Conservation (phyloP, 2,888 invertebrate species). For the Pristionchus entomophagus region DNA sequence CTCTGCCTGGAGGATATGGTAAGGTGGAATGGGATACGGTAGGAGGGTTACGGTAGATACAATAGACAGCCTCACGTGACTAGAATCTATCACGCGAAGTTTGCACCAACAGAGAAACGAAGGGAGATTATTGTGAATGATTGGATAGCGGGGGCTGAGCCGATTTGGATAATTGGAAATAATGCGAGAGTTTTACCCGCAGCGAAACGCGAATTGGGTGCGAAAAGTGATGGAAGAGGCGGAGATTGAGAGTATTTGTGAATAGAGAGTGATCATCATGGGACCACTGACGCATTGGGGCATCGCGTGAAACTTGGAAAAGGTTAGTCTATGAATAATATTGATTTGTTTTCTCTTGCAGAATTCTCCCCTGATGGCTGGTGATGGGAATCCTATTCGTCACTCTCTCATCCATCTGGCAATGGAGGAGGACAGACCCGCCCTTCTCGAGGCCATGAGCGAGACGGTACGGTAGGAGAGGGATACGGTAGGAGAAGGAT, state of each 20-base stretch:
- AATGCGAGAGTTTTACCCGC: neutral
- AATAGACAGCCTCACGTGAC: neutral
- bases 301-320: neutral
- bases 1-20: constrained; percentile 13
- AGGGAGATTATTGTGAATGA: neutral
- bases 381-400: constrained; percentile 66
- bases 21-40: neutral
- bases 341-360: too few species aligned
- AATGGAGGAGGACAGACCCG: constrained; percentile 67
- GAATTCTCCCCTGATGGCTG: constrained; percentile 54
- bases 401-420: constrained; percentile 65
- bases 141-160: neutral
- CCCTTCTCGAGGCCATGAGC: constrained; percentile 65
- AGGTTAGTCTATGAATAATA: too few species aligned
- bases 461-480: constrained; percentile 55
- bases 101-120: neutral
- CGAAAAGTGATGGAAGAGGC: neutral
- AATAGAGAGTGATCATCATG: neutral
- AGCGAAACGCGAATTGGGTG: neutral
- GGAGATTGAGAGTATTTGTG: neutral
- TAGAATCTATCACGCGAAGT: neutral
- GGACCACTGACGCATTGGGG: neutral
- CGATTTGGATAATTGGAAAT: neutral
- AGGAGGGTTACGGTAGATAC: neutral
- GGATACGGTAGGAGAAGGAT: neutral